These are phyloP conservation scores for Heterotis niloticus DNA, from an alignment of 2,113 vertebrate species.

Conservation along the genomic window DNA sequence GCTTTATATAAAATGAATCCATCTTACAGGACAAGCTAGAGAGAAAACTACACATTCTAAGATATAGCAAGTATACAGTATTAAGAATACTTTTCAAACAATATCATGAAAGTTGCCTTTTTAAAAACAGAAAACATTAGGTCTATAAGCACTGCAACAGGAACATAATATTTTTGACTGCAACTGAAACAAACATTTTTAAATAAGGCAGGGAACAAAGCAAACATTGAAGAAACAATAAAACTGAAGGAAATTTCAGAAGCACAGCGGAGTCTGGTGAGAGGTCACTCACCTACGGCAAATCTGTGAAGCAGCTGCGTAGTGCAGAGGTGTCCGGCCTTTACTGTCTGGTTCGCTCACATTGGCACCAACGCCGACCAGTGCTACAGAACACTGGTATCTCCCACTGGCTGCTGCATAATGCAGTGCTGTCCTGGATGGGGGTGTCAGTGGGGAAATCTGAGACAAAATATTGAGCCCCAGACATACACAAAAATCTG, in stretches of 20 bases:
- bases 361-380: constrained; percentile 80
- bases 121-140: neutral
- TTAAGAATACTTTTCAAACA: neutral
- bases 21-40: neutral
- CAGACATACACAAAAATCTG: neutral
- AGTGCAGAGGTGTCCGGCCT: constrained; percentile 90
- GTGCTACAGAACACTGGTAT: constrained; percentile 79
- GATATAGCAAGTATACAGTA: neutral
- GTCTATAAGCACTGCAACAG: neutral
- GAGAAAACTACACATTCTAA: neutral
- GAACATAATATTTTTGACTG: too few species aligned
- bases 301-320: constrained; percentile 85
- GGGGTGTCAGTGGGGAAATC: neutral
- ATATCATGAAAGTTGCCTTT: neutral
- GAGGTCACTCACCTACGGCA: constrained; percentile 72
- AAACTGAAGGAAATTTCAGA: neutral
- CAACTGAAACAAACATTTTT: too few species aligned
- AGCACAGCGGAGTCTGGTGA: neutral
- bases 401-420: constrained; percentile 86
- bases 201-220: too few species aligned
- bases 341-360: constrained; percentile 81
- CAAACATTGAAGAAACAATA: neutral
- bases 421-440: constrained; percentile 82
- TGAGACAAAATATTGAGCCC: neutral
- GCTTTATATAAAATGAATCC: neutral